Evolutionary conservation across 2,888 invertebrate species (phyloP).

Genomic region (Eristalinus sepulchralis): DNA sequence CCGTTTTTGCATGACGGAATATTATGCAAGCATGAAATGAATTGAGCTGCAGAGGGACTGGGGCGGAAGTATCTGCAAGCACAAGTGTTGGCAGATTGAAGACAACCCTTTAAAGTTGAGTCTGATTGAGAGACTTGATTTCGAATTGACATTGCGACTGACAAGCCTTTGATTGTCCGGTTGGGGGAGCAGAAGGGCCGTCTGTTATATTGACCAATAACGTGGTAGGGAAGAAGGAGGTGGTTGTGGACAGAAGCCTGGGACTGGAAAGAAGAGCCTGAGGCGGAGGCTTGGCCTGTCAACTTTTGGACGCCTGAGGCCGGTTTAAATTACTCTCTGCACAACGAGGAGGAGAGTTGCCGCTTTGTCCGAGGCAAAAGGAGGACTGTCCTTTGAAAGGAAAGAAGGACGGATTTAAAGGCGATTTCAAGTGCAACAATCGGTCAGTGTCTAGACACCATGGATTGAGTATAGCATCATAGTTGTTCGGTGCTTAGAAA

Average conservation of each 20-base stretch:
- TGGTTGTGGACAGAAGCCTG: not conserved
- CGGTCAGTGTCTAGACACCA: no score
- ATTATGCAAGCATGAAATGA: not conserved
- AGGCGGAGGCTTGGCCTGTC: not conserved
- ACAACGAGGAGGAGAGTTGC: not conserved
- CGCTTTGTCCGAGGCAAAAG: not conserved
- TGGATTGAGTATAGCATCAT: no score
- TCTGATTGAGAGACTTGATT: not conserved
- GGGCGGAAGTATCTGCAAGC: not conserved
- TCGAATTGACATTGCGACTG: not conserved
- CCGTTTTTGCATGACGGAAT: constrained; percentile 2
- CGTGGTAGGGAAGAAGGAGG: not conserved
- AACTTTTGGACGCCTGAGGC: not conserved
- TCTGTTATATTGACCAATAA: not conserved
- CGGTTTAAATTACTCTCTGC: not conserved
- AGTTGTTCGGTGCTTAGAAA: no score
- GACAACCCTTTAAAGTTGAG: not conserved
- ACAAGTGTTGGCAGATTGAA: not conserved
- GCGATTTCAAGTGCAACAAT: no score
- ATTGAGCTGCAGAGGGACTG: not conserved
- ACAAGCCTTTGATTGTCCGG: not conserved
- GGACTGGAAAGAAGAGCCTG: not conserved
- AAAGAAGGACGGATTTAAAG: no score
- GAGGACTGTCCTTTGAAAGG: no score
- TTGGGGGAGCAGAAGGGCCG: not conserved